Conservation (phyloP, 2,113 vertebrate genomes). For the Odobenus rosmarus region DNA sequence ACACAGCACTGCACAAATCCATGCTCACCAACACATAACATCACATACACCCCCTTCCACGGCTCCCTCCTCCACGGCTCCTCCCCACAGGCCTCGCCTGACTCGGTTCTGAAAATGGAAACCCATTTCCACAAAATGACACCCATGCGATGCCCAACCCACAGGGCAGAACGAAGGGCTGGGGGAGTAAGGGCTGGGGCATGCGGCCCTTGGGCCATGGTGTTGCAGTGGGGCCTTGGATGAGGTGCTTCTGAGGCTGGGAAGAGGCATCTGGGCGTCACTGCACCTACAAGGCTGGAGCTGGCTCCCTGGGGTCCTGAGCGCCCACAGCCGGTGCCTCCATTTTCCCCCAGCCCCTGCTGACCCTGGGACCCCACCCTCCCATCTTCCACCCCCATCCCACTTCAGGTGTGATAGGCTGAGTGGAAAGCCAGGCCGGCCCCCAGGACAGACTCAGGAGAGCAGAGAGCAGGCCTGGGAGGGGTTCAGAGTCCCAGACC, state of each 20-base stretch:
- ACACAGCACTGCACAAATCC: not conserved
- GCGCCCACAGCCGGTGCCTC: not conserved
- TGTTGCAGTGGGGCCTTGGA: not conserved
- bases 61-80: too few relatives aligned
- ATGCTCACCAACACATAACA: rapidly evolving
- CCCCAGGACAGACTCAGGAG: not conserved
- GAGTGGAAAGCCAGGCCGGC: not conserved
- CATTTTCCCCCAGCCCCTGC: too few relatives aligned
- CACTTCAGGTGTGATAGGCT: not conserved
- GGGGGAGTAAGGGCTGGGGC: not conserved
- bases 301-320: not conserved
- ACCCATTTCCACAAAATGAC: not conserved
- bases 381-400: not conserved
- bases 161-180: not conserved
- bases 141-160: not conserved
- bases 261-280: not conserved
- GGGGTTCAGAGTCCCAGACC: not conserved
- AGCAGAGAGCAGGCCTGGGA: not conserved
- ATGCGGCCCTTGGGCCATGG: not conserved
- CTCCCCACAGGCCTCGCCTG: not conserved
- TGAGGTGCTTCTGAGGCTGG: not conserved
- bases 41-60: rapidly evolving
- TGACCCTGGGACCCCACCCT: not conserved
- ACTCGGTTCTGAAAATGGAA: conserved; percentile 28
- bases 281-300: not conserved